Percentiles rank a stretch among this genome's conserved stretches.
Conservation (phyloP, 2,113 vertebrate genomes). For the Hiodon tergisus region DNA sequence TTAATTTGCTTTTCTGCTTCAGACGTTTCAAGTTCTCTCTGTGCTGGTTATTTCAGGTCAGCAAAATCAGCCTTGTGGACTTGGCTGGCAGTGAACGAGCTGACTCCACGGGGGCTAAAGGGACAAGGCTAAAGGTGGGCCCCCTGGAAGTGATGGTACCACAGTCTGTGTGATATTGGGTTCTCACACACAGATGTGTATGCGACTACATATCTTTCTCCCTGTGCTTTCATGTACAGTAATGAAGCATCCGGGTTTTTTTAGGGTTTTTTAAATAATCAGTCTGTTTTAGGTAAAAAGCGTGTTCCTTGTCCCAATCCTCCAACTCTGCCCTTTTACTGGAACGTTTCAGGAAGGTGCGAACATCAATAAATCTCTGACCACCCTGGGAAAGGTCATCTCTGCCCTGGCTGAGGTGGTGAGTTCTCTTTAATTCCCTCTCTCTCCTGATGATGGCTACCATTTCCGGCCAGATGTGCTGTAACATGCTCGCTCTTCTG, state of each 20-base stretch:
- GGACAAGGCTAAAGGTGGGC: slow-evolving; percentile 89
- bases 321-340: slow-evolving; percentile 20
- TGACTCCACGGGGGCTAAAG: slow-evolving; percentile 97
- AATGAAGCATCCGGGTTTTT: not conserved
- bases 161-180: not conserved
- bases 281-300: too few relatives aligned
- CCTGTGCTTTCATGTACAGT: not conserved
- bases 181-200: too few relatives aligned
- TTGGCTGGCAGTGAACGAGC: slow-evolving; percentile 94
- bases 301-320: not conserved
- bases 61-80: slow-evolving; percentile 98
- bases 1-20: not conserved
- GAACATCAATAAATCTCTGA: slow-evolving; percentile 98
- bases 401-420: slow-evolving; percentile 98
- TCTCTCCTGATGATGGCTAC: slow-evolving; percentile 6
- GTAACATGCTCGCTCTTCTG: slow-evolving; percentile 51
- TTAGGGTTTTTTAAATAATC: too few relatives aligned
- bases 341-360: slow-evolving; percentile 82
- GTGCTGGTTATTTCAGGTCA: slow-evolving; percentile 68
- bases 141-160: not conserved
- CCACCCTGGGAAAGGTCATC: slow-evolving; percentile 97
- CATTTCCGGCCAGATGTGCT: slow-evolving; percentile 40
- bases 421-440: slow-evolving; percentile 54
- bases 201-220: too few relatives aligned
- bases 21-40: not conserved